A percentile compares a stretch with the other conserved stretches of the same genome.
These are phyloP conservation scores for Anolis apletophallus DNA, from an alignment of 2,797 vertebrate genomes.

Conservation along the genomic window DNA sequence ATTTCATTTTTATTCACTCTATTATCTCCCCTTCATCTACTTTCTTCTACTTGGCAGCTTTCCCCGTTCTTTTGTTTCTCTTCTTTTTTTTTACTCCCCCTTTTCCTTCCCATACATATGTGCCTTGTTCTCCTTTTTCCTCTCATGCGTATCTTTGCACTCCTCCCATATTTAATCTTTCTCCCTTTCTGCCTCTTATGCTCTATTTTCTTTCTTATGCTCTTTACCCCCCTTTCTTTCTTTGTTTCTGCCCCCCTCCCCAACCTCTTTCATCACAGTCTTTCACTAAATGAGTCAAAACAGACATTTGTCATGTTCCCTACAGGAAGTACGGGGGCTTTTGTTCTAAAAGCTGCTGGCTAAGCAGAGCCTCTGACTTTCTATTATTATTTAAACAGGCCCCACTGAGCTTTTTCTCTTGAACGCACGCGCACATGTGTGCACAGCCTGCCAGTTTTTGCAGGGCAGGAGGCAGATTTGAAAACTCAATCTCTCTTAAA, in stretches of 20 bases:
- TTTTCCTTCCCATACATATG: neutral
- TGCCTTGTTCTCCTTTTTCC: neutral
- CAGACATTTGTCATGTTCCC: conserved; percentile 87
- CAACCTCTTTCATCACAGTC: conserved; percentile 28
- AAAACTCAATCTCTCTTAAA: conserved; percentile 19
- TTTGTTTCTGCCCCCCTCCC: neutral
- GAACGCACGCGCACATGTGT: neutral
- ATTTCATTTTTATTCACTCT: neutral
- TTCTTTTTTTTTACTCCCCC: too few species aligned
- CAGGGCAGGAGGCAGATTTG: neutral
- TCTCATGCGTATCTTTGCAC: conserved; percentile 11
- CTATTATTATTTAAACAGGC: conserved; percentile 86
- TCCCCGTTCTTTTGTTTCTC: neutral
- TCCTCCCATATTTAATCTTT: conserved; percentile 21
- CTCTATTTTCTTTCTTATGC: conserved; percentile 15
- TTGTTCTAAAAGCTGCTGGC: conserved; percentile 88
- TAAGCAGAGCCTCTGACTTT: conserved; percentile 86
- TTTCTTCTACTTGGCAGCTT: neutral
- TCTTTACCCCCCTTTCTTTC: conserved; percentile 14
- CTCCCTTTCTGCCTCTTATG: neutral
- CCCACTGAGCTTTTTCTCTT: conserved; percentile 65
- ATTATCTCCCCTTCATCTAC: neutral
- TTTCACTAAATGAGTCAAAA: conserved; percentile 68
- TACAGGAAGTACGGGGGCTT: conserved; percentile 83
- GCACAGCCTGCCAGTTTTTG: neutral